Conservation (phyloP, 2,888 invertebrate genomes). For the Seira musarum region DNA sequence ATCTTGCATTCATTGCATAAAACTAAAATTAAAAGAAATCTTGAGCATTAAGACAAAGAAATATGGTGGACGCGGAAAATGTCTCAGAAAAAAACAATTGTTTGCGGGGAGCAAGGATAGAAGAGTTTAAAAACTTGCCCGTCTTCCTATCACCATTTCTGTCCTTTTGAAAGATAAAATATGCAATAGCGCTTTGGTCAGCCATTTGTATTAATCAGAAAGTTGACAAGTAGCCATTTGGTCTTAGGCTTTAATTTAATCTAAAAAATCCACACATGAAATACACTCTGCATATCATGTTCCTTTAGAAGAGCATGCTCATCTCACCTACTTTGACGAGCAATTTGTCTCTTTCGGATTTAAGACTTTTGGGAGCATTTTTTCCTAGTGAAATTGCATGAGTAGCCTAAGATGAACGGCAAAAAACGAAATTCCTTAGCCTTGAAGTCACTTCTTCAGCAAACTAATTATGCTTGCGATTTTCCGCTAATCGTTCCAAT, state of each 20-base stretch:
- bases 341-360: conserved; percentile 27
- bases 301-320: not conserved
- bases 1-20: too few relatives aligned
- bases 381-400: too few relatives aligned
- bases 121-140: conserved; percentile 22
- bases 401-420: too few relatives aligned
- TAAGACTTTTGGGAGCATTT: too few relatives aligned
- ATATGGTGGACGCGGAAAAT: too few relatives aligned
- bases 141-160: conserved; percentile 43
- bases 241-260: conserved; percentile 27
- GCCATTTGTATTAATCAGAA: conserved; percentile 48
- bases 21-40: too few relatives aligned
- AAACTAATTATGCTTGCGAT: conserved; percentile 45
- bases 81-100: conserved; percentile 17
- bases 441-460: too few relatives aligned
- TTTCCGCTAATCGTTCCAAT: conserved; percentile 48
- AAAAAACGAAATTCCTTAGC: too few relatives aligned
- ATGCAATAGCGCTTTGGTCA: conserved; percentile 24
- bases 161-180: conserved; percentile 25
- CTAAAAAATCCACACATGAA: not conserved
- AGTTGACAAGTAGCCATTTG: conserved; percentile 39
- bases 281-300: too few relatives aligned
- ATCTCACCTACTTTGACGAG: conserved; percentile 8
- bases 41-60: too few relatives aligned
- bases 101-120: not conserved